Percentiles rank a stretch among this genome's conserved stretches.
Conservation (phyloP, 1,140 invertebrate species). For the Drosophila grimshawi region DNA sequence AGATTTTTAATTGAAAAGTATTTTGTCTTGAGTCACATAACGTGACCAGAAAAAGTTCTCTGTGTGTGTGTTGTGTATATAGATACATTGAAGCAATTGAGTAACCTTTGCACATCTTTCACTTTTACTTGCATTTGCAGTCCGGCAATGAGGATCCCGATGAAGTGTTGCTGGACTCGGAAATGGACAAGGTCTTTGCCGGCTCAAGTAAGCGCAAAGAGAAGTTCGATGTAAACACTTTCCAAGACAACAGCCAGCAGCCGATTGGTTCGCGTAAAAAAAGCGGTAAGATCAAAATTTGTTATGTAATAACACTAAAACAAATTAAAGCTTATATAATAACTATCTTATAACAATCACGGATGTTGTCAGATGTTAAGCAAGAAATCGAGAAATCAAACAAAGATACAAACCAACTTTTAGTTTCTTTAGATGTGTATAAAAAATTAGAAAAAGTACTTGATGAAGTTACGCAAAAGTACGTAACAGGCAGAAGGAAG, state of each 20-base stretch:
- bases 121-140: slow-evolving; percentile 60
- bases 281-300: slow-evolving; percentile 66
- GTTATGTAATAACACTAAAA: not conserved
- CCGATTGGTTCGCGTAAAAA: slow-evolving; percentile 84
- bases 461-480: no score
- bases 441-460: no score
- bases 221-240: slow-evolving; percentile 88
- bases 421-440: no score
- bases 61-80: not conserved
- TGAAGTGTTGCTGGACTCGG: slow-evolving; percentile 89
- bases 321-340: slow-evolving; percentile 2
- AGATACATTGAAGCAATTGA: slow-evolving; percentile 43
- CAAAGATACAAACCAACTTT: no score
- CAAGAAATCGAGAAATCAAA: no score
- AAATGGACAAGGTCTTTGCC: slow-evolving; percentile 92
- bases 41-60: slow-evolving; percentile 50
- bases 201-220: slow-evolving; percentile 82
- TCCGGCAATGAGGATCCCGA: slow-evolving; percentile 87
- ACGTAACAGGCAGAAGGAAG: no score
- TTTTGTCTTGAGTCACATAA: slow-evolving; percentile 66
- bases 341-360: no score
- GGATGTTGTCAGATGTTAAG: no score
- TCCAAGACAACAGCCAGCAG: slow-evolving; percentile 85
- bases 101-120: slow-evolving; percentile 26
- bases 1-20: slow-evolving; percentile 82